These are phyloP conservation scores for Panurus biarmicus DNA, from an alignment of 2,113 vertebrate species.

Conservation along the genomic window DNA sequence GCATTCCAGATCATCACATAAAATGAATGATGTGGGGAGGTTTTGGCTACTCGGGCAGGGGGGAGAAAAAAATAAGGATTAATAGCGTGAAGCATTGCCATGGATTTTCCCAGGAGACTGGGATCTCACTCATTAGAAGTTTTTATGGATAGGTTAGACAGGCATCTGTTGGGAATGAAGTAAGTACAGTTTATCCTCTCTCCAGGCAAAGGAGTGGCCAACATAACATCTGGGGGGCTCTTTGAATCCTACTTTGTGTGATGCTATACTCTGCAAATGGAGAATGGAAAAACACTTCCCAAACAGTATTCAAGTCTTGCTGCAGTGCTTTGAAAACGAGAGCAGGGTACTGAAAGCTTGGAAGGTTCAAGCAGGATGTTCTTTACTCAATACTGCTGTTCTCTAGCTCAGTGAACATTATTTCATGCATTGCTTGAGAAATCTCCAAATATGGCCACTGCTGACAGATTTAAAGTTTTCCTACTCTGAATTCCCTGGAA, in stretches of 20 bases:
- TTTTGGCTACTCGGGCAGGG: background rate
- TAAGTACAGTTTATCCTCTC: slow-evolving; percentile 25
- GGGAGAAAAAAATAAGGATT: background rate
- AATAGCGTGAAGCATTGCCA: background rate
- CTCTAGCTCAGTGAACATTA: background rate
- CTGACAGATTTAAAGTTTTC: background rate
- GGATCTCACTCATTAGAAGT: background rate
- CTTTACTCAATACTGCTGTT: background rate
- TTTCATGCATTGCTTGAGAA: background rate
- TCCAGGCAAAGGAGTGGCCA: slow-evolving; percentile 1
- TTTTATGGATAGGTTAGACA: slow-evolving; percentile 18
- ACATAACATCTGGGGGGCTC: background rate
- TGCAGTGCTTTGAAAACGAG: background rate
- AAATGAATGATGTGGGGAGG: background rate
- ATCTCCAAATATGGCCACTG: background rate
- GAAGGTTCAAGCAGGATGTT: background rate
- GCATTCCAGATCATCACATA: slow-evolving; percentile 19
- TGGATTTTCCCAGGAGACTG: background rate
- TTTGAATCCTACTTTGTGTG: background rate
- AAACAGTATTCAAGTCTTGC: background rate
- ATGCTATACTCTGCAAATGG: background rate
- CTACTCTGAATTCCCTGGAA: background rate
- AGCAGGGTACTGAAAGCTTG: background rate
- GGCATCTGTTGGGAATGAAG: slow-evolving; percentile 5
- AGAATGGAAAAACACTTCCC: background rate